Evolutionary conservation across 1,140 invertebrate species (phyloP), one percentile per base, ranked within the genome.

Genomic region (Sarcophaga peregrina): DNA sequence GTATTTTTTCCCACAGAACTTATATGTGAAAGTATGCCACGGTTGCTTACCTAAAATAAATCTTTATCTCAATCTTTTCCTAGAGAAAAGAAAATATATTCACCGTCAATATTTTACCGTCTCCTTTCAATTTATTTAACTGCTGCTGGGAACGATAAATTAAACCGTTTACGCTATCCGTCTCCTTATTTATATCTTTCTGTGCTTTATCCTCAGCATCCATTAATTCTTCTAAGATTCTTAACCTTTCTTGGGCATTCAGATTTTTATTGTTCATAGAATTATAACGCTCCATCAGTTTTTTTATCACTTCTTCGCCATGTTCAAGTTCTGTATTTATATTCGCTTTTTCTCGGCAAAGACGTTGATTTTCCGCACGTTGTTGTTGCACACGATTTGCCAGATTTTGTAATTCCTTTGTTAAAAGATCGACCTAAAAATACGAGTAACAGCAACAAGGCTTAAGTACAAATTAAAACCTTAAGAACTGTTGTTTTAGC

Each of bases 211-310:
- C 78, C 80, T 89, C 88, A 0, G 80, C 78, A 76, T 87, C 85
- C 76, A 89, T 87, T 85, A 90, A 85, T 75, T 90, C 90, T 13
- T 90, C 90, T 0, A 90, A 82, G 20, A 89, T 87, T 15, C 85
- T 85, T 13, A 90, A 78, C 0, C 90, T 85, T 80, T 90, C 85
- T 62, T 87, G 85, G 10, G 88, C 87, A 78, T 86, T 86, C 11
- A 86, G 75, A 13, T 86, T 86, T 45, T 88, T 88, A 25, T 86
- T 84, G 54, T 85, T 81, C 20, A 90, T 84, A 0, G 85, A 62
- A 10, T 83, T 82, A 8, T 87, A 58, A 9, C 90, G 86, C 5
- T 73, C 82, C 37, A 86, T 62, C 5, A 89, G 73, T 76, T 87
- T 85, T 25, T 82, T 52, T 7, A 89, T 76, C 15, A 85, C 62